Evolutionary conservation across 2,888 invertebrate genomes (phyloP), one percentile per base, ranked within the genome.

Genomic region (Lissocephala sabroskyi): DNA sequence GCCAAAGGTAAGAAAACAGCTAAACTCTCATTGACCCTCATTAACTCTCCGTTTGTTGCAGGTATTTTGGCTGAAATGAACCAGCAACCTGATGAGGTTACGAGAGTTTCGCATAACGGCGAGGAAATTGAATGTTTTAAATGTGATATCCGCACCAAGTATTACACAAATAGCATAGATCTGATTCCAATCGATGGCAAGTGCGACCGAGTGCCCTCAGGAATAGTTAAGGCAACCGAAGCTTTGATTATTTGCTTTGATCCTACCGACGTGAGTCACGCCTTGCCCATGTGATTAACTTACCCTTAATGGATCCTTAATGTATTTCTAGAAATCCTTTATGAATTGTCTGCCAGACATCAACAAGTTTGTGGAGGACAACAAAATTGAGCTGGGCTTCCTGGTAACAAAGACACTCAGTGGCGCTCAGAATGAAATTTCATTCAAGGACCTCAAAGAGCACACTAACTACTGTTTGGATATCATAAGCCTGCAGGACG

Each of bases 211-310:
- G 47, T 68, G 32, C 74, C 68, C 1, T 17, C 45, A 11, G 70
- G 65, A 41, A 47, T 73, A 0, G 39, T 28, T 6, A 49, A 57
- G 13, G 10, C 35, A 14, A 56, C 55, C 7, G 68, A 68, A 49
- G 63, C 66, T n/a, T 32, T 68, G 47, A 65, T 68, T 7, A 44
- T 68, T 19, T 73, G 61, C 39, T 68, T 68, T 43, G 62, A 65
- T 3, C 39, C 74, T 17, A 49, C 29, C 17, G 59, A 73, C 33
- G 68, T 63, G 41, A 44, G 65, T 57, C 3, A 16, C 16, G 4
- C 14, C 13, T 13, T n/a, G 6, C 9, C 26, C 5, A 26, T 4
- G 26, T 26, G 5, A 26, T 9, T 6, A 26, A 9, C 9, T 26
- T 9, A 26, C 9, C 26, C 26, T 26, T 26, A 9, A 9, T 26